Conservation (phyloP, 64 coral and sea anemone genomes). For the Montipora efflorescens region DNA sequence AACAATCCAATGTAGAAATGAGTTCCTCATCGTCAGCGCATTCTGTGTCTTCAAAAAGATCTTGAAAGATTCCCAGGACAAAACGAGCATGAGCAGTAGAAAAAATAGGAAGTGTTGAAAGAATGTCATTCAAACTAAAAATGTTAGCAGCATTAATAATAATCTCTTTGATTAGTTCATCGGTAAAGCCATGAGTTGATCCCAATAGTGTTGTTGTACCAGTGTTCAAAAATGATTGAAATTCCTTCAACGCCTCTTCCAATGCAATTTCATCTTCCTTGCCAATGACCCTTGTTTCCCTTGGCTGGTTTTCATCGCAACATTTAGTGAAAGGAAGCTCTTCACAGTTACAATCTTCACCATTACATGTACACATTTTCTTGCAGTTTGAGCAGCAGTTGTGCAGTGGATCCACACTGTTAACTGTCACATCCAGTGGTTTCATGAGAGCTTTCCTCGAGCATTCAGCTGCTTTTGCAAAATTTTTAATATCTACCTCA, state of each 20-base stretch:
- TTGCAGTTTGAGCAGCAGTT: conserved; percentile 50
- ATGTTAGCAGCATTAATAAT: too few species aligned
- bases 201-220: background rate
- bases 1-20: too few species aligned
- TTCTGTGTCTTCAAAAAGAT: too few species aligned
- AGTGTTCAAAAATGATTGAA: conserved; percentile 1
- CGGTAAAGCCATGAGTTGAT: too few species aligned
- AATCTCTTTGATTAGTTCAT: too few species aligned
- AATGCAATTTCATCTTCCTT: conserved; percentile 10
- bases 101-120: too few species aligned
- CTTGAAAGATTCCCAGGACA: too few species aligned
- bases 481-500: conserved; percentile 29
- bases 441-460: conserved; percentile 29
- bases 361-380: conserved; percentile 16
- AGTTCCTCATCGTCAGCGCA: too few species aligned
- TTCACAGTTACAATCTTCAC: conserved; percentile 3
- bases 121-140: too few species aligned
- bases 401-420: conserved; percentile 15
- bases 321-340: conserved; percentile 15
- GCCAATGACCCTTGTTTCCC: background rate
- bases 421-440: conserved; percentile 1
- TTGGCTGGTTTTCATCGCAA: background rate
- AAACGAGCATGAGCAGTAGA: too few species aligned
- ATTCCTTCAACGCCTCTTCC: conserved; percentile 34
- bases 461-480: conserved; percentile 22